Base-by-base conservation (phyloP, 1,140 invertebrate genomes). In the Magallana angulata region DNA sequence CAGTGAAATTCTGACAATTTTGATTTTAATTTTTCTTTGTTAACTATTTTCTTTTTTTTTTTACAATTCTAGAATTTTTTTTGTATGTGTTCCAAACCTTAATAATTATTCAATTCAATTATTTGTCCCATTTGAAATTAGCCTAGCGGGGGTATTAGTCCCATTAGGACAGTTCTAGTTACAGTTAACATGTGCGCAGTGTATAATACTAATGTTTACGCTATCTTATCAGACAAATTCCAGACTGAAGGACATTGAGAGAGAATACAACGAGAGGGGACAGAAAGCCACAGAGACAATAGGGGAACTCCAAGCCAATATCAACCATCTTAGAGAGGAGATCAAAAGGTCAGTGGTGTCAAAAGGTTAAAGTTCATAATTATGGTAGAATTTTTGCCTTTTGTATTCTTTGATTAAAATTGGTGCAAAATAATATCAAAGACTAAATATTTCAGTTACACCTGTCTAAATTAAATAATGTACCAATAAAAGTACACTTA, bases 201-300 rank as follows among this genome's bases (percentile, higher is more conserved):
- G 0, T 7, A 57, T 57, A 1, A 82, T 4, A 82, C 81, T 57
- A 57, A n/a, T 57, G 12, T 57, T 57, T 16, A 9, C 48, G n/a
- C 62, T 16, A 16, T 18, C 18, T 82, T 71, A 8, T 30, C 87
- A 94, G 94, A 94, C 94, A 9, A 94, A 94, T 88, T 86, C 89
- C 1, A 90, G 92, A 68, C 87, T 94, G 48, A 94, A 92, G 87
- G 91, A 92, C 81, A 93, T 94, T 84, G 94, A 94, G 80, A 94
- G 88, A 88, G 93, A 94, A 76, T 93, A 93, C 88, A 87, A 91
- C 85, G 91, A 93, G 30, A 91, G 92, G 87, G 90, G 87, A 18
- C 90, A 92, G 36, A 94, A 94, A 87, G 92, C 93, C n/a, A 88
- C 91, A 71, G 93, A 94, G 92, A 93, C 94, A 12, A 82, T 82